phyloP scores from a whole-genome alignment of 2,113 vertebrate species.

The Ptilonorhynchus violaceus region DNA sequence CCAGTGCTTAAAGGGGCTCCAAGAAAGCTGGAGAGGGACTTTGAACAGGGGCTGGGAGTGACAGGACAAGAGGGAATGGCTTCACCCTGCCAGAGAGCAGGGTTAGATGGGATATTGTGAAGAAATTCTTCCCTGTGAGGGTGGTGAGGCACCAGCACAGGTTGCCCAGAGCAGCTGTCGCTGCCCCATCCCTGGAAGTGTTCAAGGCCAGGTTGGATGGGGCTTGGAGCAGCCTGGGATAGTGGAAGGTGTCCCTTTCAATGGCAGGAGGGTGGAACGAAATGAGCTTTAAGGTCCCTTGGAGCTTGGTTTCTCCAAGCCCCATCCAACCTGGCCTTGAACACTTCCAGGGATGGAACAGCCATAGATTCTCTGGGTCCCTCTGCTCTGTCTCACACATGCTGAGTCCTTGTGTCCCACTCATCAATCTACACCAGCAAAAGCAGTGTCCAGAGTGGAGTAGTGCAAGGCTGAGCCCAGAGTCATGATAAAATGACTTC shows the following conservation, averaged over 20 bases:
- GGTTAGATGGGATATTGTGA: not conserved
- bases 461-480: not conserved
- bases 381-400: not conserved
- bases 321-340: not conserved
- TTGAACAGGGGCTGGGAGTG: not conserved
- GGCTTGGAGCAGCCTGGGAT: not conserved
- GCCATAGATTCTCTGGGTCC: not conserved
- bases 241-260: not conserved
- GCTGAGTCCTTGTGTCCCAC: fast-evolving
- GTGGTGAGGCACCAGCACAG: not conserved
- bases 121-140: not conserved
- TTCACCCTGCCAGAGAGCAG: not conserved
- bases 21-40: not conserved
- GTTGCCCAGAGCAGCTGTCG: not conserved
- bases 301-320: not conserved
- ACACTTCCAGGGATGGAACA: not conserved
- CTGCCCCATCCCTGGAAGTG: not conserved
- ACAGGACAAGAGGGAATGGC: not conserved
- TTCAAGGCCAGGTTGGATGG: fast-evolving
- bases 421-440: not conserved
- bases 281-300: not conserved
- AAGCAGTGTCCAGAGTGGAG: not conserved
- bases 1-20: not conserved
- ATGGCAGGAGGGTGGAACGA: not conserved
- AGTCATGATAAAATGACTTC: fast-evolving